Evolutionary conservation across 2,113 vertebrate species (phyloP).

Genomic region (Oncorhynchus clarkii): DNA sequence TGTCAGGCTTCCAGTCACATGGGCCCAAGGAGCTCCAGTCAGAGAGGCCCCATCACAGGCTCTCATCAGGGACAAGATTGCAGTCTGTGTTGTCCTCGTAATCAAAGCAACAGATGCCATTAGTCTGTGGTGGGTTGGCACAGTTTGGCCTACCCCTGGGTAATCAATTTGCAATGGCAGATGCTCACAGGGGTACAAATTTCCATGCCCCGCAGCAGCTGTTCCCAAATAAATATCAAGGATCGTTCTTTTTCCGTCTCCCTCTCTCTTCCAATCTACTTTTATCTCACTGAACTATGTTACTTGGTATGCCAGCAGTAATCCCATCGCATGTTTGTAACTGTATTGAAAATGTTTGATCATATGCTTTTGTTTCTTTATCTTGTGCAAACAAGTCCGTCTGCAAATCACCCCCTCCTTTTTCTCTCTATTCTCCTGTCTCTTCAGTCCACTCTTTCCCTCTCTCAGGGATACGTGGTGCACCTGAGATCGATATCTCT

Average conservation of each 20-base stretch:
- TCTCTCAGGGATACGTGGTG: background rate
- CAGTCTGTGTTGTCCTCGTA: constrained; percentile 47
- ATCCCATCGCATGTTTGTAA: background rate
- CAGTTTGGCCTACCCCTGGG: constrained; percentile 55
- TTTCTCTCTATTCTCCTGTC: background rate
- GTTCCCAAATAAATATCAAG: constrained; percentile 42
- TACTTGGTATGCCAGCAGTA: background rate
- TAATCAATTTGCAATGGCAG: constrained; percentile 71
- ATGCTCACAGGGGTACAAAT: constrained; percentile 59
- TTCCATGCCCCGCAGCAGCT: constrained; percentile 59
- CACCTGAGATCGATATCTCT: constrained; percentile 21
- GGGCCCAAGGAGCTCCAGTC: constrained; percentile 2
- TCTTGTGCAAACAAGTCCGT: background rate
- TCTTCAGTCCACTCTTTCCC: background rate
- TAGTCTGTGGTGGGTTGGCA: constrained; percentile 40
- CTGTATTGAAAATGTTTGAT: background rate
- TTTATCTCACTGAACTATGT: constrained; percentile 7
- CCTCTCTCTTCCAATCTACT: background rate
- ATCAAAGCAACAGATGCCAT: constrained; percentile 70
- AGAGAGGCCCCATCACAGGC: background rate
- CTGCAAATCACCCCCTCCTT: background rate
- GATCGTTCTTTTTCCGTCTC: constrained; percentile 17
- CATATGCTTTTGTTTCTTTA: background rate
- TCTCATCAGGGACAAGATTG: constrained; percentile 6
- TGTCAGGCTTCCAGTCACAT: background rate